These are phyloP conservation scores for Solen grandis DNA, from an alignment of 1,140 invertebrate genomes.

Conservation along the genomic window DNA sequence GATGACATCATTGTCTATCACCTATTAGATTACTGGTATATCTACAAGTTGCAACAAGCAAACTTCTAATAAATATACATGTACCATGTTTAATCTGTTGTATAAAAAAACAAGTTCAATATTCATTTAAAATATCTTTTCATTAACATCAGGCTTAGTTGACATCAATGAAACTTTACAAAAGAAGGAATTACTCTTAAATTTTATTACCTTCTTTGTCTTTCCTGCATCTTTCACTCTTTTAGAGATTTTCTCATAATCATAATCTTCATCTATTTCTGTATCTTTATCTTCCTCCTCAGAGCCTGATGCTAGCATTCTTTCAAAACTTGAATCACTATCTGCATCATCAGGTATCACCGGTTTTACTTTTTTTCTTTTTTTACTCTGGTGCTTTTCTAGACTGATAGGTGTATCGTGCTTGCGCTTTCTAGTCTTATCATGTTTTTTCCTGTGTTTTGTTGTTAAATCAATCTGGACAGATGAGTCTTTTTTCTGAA, in stretches of 20 bases:
- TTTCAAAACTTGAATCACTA: conserved; percentile 29
- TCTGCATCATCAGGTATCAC: background rate
- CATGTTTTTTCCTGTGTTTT: background rate
- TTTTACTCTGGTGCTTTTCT: background rate
- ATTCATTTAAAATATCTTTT: background rate
- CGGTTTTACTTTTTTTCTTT: background rate
- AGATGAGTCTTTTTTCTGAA: conserved; percentile 2
- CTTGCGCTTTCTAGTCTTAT: background rate
- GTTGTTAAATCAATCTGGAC: background rate
- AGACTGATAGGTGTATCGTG: background rate
- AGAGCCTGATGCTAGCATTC: conserved; percentile 7
- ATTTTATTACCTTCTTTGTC: conserved; percentile 4
- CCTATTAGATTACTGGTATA: too few relatives aligned
- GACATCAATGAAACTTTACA: background rate
- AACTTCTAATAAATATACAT: background rate
- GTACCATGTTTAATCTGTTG: background rate
- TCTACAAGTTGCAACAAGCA: background rate
- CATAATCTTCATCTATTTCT: conserved; percentile 13
- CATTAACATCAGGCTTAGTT: background rate
- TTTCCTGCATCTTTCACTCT: conserved; percentile 6
- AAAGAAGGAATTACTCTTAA: background rate
- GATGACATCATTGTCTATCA: too few relatives aligned
- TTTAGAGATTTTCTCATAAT: conserved; percentile 33
- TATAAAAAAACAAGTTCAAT: background rate
- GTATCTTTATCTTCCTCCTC: background rate